These are phyloP conservation scores for Brachycybe producta DNA, from an alignment of 2,888 invertebrate species.

Conservation along the genomic window DNA sequence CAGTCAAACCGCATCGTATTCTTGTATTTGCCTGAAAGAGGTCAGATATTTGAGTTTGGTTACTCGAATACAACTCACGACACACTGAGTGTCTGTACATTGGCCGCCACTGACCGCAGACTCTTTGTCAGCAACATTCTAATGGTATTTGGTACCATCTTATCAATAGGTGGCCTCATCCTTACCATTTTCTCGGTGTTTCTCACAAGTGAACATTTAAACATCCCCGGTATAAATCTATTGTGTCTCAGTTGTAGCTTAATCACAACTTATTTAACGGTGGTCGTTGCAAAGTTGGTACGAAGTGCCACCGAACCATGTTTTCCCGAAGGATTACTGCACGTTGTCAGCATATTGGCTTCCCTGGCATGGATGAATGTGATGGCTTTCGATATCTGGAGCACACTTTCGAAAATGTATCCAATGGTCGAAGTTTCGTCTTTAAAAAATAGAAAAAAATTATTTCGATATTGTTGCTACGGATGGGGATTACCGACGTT, in stretches of 20 bases:
- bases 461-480: background rate
- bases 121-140: background rate
- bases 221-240: background rate
- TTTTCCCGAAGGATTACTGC: background rate
- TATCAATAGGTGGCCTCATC: background rate
- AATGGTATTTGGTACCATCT: background rate
- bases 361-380: constrained; percentile 4
- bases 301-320: background rate
- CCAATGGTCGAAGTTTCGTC: background rate
- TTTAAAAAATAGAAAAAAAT: background rate
- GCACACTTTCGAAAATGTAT: background rate
- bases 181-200: background rate
- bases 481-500: background rate
- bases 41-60: background rate
- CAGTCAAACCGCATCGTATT: background rate
- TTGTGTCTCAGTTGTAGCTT: background rate
- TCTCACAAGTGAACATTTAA: background rate
- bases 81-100: background rate
- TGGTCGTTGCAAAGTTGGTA: background rate
- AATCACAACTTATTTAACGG: background rate
- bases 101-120: background rate
- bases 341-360: background rate
- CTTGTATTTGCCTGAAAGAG: background rate
- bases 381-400: constrained; percentile 9
- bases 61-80: background rate